Evolutionary conservation across 1,140 invertebrate genomes (phyloP).

Genomic region (Saccostrea cuccullata): DNA sequence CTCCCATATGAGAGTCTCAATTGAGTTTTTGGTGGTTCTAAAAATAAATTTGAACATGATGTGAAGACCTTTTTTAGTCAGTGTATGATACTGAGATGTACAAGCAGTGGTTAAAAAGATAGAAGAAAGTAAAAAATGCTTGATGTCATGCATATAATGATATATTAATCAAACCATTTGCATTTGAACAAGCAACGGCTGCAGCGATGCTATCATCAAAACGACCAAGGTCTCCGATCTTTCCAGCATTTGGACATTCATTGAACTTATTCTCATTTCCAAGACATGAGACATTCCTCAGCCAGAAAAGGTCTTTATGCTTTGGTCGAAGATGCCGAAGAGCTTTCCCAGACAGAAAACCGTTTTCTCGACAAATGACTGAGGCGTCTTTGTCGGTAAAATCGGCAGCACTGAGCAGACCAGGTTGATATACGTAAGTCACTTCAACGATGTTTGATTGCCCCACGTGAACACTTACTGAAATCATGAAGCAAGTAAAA

Average conservation of each 20-base stretch:
- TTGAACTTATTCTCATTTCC: constrained; percentile 39
- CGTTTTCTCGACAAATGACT: constrained; percentile 69
- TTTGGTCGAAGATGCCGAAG: constrained; percentile 8
- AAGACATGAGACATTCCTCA: constrained; percentile 36
- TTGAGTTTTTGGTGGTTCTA: constrained; percentile 16
- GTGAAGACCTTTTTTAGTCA: too few species aligned
- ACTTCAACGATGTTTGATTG: neutral
- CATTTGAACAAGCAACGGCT: constrained; percentile 38
- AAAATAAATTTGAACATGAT: neutral
- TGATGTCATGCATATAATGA: neutral
- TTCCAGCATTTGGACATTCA: constrained; percentile 41
- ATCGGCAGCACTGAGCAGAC: constrained; percentile 67
- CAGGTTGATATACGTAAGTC: constrained; percentile 16
- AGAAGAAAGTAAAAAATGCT: too few species aligned
- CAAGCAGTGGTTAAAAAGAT: too few species aligned
- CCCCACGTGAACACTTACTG: neutral
- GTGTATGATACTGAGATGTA: too few species aligned
- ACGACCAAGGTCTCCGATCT: constrained; percentile 26
- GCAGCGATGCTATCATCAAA: constrained; percentile 27
- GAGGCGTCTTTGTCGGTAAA: constrained; percentile 70
- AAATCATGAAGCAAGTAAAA: neutral
- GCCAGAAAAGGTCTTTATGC: constrained; percentile 15
- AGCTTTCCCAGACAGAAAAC: constrained; percentile 43
- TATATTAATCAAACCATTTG: neutral
- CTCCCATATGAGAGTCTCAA: constrained; percentile 38